A percentile compares a stretch with the other conserved stretches of the same genome.
Evolutionary conservation across 2,797 vertebrate genomes (phyloP).

Genomic region (Crocidura indochinensis): DNA sequence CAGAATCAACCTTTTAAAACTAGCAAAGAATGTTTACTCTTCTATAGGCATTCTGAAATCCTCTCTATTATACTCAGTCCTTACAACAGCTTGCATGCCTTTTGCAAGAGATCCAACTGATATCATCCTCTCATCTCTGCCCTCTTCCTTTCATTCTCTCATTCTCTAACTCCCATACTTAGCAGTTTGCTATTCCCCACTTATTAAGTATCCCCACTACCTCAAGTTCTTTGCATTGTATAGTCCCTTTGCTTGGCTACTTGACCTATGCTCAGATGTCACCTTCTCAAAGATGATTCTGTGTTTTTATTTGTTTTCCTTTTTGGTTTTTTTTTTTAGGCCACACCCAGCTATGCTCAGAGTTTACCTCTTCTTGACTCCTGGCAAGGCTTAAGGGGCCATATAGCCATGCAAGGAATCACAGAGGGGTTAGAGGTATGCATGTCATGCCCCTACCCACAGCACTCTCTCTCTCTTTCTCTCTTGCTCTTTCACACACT

Average conservation of each 20-base stretch:
- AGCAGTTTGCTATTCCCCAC: not conserved
- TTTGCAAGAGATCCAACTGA: not conserved
- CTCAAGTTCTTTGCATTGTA: not conserved
- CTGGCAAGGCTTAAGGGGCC: too few relatives aligned
- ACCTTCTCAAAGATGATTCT: not conserved
- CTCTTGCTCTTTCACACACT: too few relatives aligned
- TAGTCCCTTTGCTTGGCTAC: not conserved
- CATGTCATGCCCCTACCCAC: too few relatives aligned
- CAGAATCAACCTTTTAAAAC: not conserved
- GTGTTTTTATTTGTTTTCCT: too few relatives aligned
- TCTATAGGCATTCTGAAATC: not conserved
- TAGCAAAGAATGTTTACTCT: not conserved
- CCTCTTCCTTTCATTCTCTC: not conserved
- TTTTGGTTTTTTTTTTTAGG: not conserved
- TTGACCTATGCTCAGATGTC: not conserved
- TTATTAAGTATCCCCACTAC: not conserved
- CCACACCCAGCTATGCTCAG: not conserved
- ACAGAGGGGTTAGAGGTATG: too few relatives aligned
- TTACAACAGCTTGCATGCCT: too few relatives aligned
- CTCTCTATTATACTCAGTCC: not conserved
- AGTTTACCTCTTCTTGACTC: too few relatives aligned
- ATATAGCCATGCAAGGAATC: too few relatives aligned
- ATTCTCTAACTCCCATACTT: not conserved
- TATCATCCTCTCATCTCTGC: not conserved
- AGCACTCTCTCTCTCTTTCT: too few relatives aligned